A percentile compares a stretch with the other conserved stretches of the same genome.
These are phyloP conservation scores for Hylaeus volcanicus DNA, from an alignment of 1,140 invertebrate species.

Conservation along the genomic window DNA sequence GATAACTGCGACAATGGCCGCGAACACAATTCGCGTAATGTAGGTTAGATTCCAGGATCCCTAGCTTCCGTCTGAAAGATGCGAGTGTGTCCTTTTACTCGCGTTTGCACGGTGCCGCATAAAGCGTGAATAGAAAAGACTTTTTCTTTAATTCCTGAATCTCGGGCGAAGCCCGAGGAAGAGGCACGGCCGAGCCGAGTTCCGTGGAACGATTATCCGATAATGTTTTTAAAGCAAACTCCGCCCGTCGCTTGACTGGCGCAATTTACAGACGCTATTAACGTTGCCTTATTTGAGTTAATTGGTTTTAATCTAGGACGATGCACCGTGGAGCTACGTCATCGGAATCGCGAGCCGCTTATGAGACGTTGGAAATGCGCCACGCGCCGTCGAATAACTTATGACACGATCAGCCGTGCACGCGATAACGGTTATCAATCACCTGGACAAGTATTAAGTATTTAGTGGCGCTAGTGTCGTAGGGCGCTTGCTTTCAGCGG, in stretches of 20 bases:
- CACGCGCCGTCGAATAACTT: constrained; percentile 3
- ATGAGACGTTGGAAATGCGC: background rate
- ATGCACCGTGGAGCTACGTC: background rate
- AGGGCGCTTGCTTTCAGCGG: no score
- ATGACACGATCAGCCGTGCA: background rate
- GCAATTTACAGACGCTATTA: constrained; percentile 43
- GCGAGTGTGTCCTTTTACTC: background rate
- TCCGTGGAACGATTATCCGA: constrained; percentile 4
- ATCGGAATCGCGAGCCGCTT: constrained; percentile 16
- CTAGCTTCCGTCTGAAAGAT: background rate
- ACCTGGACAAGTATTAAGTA: background rate
- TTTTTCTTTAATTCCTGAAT: constrained; percentile 22
- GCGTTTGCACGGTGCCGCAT: background rate
- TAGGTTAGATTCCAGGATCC: constrained; percentile 25
- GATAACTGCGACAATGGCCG: constrained; percentile 26
- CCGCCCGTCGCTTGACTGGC: background rate
- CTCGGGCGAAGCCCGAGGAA: no score
- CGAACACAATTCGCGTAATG: constrained; percentile 18
- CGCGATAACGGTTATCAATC: constrained; percentile 19
- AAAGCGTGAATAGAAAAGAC: background rate
- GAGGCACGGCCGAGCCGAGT: background rate
- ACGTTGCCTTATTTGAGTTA: constrained; percentile 48
- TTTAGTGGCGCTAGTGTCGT: no score
- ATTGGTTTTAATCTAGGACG: constrained; percentile 45
- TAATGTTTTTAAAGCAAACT: constrained; percentile 35